Percentiles rank a stretch among this genome's conserved stretches.
phyloP scores from a whole-genome alignment of 2,113 vertebrate genomes.

The Dasyurus viverrinus region DNA sequence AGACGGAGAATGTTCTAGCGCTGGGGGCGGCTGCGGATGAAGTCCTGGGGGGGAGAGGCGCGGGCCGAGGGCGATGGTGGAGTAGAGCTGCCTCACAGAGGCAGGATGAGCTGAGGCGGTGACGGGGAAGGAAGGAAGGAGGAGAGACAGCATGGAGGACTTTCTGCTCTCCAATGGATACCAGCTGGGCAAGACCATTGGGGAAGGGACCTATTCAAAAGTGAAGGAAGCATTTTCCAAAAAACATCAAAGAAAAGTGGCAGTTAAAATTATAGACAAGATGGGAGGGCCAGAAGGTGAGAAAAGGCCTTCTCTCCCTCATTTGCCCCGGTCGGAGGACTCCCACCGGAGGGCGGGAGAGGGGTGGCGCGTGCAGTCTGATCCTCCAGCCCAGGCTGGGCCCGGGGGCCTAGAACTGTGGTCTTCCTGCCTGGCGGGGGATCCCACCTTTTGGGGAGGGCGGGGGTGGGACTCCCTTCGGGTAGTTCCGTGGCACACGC shows the following conservation, averaged over 20 bases:
- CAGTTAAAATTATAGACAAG: conserved; percentile 86
- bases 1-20: conserved; percentile 74
- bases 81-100: conserved; percentile 58
- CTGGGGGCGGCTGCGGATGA: conserved; percentile 64
- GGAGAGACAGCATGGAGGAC: conserved; percentile 77
- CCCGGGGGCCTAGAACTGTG: background rate
- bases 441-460: too few species aligned
- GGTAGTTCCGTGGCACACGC: background rate
- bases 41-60: conserved; percentile 67
- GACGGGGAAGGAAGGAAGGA: conserved; percentile 33
- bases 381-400: too few species aligned
- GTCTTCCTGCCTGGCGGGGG: background rate
- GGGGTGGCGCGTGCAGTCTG: too few species aligned
- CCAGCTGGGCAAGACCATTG: conserved; percentile 83
- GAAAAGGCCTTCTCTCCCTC: conserved; percentile 31
- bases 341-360: conserved; percentile 23
- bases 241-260: conserved; percentile 83
- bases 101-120: conserved; percentile 73
- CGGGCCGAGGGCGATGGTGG: conserved; percentile 74
- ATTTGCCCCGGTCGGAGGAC: background rate
- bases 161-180: conserved; percentile 83
- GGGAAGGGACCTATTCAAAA: conserved; percentile 85
- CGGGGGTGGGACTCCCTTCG: background rate
- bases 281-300: conserved; percentile 83
- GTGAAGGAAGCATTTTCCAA: conserved; percentile 86